phyloP scores from a whole-genome alignment of 2,888 invertebrate species.

The Plutella xylostella region DNA sequence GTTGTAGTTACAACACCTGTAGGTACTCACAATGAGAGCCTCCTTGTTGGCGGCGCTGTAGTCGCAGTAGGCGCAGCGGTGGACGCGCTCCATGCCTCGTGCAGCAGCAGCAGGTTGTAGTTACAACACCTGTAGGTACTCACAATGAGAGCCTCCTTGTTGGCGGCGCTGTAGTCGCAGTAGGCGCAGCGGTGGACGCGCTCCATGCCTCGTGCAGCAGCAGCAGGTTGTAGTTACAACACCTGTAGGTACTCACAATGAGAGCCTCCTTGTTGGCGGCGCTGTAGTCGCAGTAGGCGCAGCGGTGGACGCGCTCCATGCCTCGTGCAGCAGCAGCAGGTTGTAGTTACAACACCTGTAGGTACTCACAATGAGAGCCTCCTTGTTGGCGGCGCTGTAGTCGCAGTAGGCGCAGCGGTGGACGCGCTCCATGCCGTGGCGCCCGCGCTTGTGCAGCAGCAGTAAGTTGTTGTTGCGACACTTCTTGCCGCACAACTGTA shows the following conservation, averaged over 20 bases:
- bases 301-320: conserved; percentile 49
- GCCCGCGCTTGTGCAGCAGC: conserved; percentile 53
- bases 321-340: conserved; percentile 56
- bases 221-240: conserved; percentile 52
- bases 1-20: conserved; percentile 55
- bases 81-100: conserved; percentile 50
- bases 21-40: conserved; percentile 35
- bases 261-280: conserved; percentile 57
- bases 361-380: conserved; percentile 35
- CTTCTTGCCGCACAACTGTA: conserved; percentile 51
- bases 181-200: conserved; percentile 54
- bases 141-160: conserved; percentile 47
- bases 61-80: conserved; percentile 56
- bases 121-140: conserved; percentile 50
- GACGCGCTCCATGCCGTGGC: conserved; percentile 48
- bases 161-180: conserved; percentile 56
- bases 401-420: conserved; percentile 59
- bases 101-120: conserved; percentile 53
- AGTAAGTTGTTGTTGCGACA: conserved; percentile 56
- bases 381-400: conserved; percentile 55
- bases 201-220: conserved; percentile 54
- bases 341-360: conserved; percentile 53
- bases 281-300: conserved; percentile 54
- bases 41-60: conserved; percentile 58
- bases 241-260: conserved; percentile 31